These are phyloP conservation scores for Tragelaphus scriptus DNA, from an alignment of 2,113 vertebrate genomes.

Conservation along the genomic window DNA sequence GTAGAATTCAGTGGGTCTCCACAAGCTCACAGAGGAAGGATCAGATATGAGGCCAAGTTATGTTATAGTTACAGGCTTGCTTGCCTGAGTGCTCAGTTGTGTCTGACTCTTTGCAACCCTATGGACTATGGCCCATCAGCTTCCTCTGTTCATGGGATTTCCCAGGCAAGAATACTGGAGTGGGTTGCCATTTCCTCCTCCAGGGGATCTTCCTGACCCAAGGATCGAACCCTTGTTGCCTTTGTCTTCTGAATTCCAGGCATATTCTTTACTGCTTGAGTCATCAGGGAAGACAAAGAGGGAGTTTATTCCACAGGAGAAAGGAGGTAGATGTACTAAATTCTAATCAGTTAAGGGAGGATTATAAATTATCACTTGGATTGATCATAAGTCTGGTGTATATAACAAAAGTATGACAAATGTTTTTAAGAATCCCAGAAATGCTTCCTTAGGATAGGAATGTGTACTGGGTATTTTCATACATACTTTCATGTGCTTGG, in stretches of 20 bases:
- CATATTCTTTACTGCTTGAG: neutral
- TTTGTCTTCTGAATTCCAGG: neutral
- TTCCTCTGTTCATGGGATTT: neutral
- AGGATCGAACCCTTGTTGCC: neutral
- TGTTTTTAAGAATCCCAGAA: neutral
- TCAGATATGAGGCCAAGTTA: neutral
- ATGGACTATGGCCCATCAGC: neutral
- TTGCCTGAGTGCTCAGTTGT: neutral
- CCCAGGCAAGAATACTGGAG: neutral
- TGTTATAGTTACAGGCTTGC: neutral
- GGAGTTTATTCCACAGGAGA: neutral
- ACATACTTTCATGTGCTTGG: neutral
- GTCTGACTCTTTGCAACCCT: neutral
- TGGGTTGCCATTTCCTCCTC: neutral
- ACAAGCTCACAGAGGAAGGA: neutral
- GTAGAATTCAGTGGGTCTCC: neutral
- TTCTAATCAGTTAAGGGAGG: neutral
- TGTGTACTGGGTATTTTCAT: neutral
- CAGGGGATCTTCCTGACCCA: neutral
- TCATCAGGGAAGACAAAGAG: neutral
- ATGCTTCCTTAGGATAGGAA: neutral
- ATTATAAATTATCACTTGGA: neutral
- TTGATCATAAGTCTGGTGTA: neutral
- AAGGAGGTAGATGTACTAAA: neutral
- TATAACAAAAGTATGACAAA: neutral